These are phyloP conservation scores for Drosophila ironensis DNA, from an alignment of 1,140 invertebrate genomes.

Conservation along the genomic window DNA sequence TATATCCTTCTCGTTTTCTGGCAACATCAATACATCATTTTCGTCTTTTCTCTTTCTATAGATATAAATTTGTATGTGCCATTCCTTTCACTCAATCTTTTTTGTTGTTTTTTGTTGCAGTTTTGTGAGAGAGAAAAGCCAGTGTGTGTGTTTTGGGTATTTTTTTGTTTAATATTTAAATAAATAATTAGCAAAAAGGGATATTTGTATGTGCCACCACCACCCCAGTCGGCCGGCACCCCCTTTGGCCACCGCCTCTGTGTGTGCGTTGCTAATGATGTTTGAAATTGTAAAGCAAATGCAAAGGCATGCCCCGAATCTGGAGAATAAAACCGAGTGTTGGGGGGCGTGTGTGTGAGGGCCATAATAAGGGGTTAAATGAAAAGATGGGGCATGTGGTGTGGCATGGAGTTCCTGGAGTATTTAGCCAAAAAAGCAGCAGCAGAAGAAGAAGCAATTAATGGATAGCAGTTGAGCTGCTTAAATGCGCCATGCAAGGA, in stretches of 20 bases:
- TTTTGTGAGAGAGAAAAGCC: slow-evolving; percentile 13
- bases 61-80: slow-evolving; percentile 21
- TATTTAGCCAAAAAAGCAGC: background rate
- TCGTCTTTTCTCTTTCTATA: slow-evolving; percentile 55
- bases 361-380: background rate
- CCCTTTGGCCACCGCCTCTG: too few relatives aligned
- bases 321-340: slow-evolving; percentile 26
- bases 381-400: background rate
- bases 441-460: slow-evolving; percentile 28
- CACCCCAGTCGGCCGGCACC: too few relatives aligned
- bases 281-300: slow-evolving; percentile 79
- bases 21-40: slow-evolving; percentile 76
- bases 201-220: slow-evolving; percentile 33
- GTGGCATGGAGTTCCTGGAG: background rate
- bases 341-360: background rate
- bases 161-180: slow-evolving; percentile 82
- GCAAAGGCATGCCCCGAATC: slow-evolving; percentile 73
- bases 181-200: slow-evolving; percentile 82
- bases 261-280: slow-evolving; percentile 76
- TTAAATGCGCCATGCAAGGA: background rate
- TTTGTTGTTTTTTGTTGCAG: slow-evolving; percentile 49
- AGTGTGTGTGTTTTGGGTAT: slow-evolving; percentile 50
- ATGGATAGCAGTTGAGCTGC: slow-evolving; percentile 25
- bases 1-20: slow-evolving; percentile 2
- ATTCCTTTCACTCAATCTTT: slow-evolving; percentile 57